phyloP scores from a whole-genome alignment of 2,113 vertebrate species.

The Gulo gulo region DNA sequence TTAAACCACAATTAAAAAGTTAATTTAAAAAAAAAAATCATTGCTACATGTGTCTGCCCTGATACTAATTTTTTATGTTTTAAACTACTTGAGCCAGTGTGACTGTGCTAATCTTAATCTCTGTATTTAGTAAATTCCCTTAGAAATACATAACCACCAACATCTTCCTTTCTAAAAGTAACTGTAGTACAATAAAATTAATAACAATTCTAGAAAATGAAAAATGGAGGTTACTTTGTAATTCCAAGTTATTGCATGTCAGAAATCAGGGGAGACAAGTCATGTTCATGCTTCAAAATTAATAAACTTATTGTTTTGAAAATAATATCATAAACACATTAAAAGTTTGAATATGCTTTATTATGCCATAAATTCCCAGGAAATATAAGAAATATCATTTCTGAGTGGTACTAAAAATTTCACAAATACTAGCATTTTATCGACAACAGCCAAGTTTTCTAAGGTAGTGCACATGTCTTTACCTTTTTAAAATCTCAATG shows the following conservation, averaged over 20 bases:
- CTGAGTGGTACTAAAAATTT: neutral
- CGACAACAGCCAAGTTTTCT: slow-evolving; percentile 23
- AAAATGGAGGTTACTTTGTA: neutral
- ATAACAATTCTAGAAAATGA: neutral
- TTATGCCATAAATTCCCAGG: slow-evolving; percentile 41
- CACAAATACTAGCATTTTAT: slow-evolving; percentile 10
- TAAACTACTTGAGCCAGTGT: slow-evolving; percentile 15
- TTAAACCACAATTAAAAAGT: slow-evolving; percentile 35
- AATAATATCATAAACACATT: slow-evolving; percentile 51
- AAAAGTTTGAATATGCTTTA: slow-evolving; percentile 35
- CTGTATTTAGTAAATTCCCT: slow-evolving; percentile 5
- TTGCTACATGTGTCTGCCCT: neutral
- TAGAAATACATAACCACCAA: neutral
- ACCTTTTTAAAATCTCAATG: neutral
- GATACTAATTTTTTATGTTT: neutral
- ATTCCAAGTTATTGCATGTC: neutral
- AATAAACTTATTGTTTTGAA: slow-evolving; percentile 21
- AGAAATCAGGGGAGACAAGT: neutral
- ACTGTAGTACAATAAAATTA: slow-evolving; percentile 18
- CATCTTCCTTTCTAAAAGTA: neutral
- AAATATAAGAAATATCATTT: slow-evolving; percentile 18
- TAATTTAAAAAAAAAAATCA: neutral
- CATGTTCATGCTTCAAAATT: neutral
- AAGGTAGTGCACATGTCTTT: neutral
- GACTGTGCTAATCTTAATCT: neutral